phyloP scores from a whole-genome alignment of 2,113 vertebrate genomes.

The Todiramphus saurophagus region DNA sequence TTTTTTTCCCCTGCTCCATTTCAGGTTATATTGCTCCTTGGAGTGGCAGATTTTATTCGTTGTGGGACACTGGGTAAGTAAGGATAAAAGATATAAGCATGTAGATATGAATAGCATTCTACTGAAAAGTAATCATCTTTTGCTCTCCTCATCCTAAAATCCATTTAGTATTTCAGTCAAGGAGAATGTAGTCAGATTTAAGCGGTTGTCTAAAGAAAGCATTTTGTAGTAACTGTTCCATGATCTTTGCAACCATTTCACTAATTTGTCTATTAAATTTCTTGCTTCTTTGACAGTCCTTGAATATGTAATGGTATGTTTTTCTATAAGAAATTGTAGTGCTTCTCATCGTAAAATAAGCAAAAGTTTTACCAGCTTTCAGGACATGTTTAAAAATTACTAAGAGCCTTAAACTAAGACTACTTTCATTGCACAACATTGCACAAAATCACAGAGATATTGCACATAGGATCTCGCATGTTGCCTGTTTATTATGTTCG shows the following conservation, averaged over 20 bases:
- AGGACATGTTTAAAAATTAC: background rate
- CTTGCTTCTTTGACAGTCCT: background rate
- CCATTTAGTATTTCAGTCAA: background rate
- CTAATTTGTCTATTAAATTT: background rate
- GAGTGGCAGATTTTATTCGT: conserved; percentile 97
- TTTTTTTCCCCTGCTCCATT: conserved; percentile 10
- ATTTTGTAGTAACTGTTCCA: background rate
- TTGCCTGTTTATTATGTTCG: background rate
- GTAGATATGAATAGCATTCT: background rate
- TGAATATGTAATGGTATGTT: background rate
- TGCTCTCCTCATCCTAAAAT: background rate
- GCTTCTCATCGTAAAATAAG: background rate
- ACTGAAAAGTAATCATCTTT: background rate
- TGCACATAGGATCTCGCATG: background rate
- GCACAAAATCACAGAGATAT: background rate
- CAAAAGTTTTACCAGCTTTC: background rate
- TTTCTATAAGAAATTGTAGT: background rate
- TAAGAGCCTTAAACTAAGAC: background rate
- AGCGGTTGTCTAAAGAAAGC: background rate
- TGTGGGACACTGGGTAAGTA: conserved; percentile 98
- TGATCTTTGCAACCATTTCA: background rate
- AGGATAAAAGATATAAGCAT: background rate
- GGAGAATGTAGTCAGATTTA: background rate
- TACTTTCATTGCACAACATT: background rate
- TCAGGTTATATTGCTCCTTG: conserved; percentile 97